Evolutionary conservation across 2,888 invertebrate species (phyloP).

Genomic region (Metallyticus violacea): DNA sequence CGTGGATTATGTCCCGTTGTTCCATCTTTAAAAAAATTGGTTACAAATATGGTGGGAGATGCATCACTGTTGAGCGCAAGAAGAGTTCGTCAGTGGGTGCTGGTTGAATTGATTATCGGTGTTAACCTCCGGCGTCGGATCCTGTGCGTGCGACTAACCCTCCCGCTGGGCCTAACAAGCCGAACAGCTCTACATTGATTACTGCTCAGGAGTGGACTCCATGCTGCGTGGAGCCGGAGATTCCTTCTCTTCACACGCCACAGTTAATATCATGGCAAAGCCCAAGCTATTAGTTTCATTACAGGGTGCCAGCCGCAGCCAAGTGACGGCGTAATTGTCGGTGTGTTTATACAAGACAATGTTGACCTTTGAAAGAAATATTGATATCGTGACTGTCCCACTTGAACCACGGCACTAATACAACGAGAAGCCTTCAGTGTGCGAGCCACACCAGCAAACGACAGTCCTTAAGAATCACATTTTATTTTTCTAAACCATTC

Average conservation of each 20-base stretch:
- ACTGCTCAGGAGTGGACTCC: slow-evolving; percentile 11
- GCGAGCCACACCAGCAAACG: too few species aligned
- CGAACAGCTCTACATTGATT: slow-evolving; percentile 13
- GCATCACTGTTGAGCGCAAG: background rate
- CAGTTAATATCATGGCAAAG: too few species aligned
- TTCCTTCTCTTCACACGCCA: background rate
- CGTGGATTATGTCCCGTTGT: too few species aligned
- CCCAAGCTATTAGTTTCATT: background rate
- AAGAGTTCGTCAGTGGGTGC: background rate
- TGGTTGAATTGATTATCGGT: slow-evolving; percentile 15
- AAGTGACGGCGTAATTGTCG: background rate
- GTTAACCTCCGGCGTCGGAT: slow-evolving; percentile 3
- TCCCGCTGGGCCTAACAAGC: slow-evolving; percentile 14
- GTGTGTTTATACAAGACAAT: background rate
- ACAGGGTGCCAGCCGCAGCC: background rate
- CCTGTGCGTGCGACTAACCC: background rate
- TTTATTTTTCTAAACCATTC: too few species aligned
- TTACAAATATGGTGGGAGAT: background rate
- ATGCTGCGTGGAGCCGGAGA: background rate
- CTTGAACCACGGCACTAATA: background rate
- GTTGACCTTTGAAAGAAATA: background rate
- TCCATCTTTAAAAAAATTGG: too few species aligned
- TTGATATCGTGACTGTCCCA: background rate
- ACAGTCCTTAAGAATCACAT: too few species aligned
- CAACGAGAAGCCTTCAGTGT: too few species aligned